A percentile compares a stretch with the other conserved stretches of the same genome.
Evolutionary conservation across 2,113 vertebrate genomes (phyloP).

Genomic region (Cairina moschata): DNA sequence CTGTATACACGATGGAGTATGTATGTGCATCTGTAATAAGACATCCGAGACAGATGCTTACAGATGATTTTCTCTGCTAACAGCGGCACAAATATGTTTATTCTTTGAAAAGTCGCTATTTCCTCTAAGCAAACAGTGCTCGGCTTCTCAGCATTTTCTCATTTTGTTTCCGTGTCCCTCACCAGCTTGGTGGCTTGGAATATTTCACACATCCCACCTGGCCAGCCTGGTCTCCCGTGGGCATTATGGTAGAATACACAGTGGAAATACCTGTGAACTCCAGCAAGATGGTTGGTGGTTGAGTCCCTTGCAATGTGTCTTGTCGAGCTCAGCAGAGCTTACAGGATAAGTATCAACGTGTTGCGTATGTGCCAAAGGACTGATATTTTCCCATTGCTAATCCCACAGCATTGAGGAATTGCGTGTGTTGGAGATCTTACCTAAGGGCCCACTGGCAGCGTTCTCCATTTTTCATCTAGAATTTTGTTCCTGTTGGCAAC

Average conservation of each 20-base stretch:
- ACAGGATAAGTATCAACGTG: rapidly evolving
- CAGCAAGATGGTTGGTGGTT: neutral
- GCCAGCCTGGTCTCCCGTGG: neutral
- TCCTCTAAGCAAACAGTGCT: neutral
- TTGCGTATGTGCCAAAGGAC: neutral
- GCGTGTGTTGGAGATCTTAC: neutral
- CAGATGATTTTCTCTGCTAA: neutral
- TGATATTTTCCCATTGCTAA: neutral
- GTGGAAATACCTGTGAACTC: neutral
- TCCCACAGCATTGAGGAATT: neutral
- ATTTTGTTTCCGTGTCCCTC: neutral
- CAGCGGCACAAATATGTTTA: neutral
- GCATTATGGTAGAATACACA: neutral
- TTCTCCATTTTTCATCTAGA: neutral
- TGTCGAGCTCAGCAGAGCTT: neutral
- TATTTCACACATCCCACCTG: neutral
- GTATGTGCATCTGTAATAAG: neutral
- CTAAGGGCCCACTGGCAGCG: neutral
- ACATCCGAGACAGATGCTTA: neutral
- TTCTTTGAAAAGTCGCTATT: neutral
- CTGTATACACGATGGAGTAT: neutral
- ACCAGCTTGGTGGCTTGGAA: neutral
- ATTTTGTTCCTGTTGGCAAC: neutral
- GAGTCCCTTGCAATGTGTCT: neutral
- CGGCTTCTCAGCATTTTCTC: neutral